These are phyloP conservation scores for Camponotus vicinus DNA, from an alignment of 1,140 invertebrate species.

Conservation along the genomic window DNA sequence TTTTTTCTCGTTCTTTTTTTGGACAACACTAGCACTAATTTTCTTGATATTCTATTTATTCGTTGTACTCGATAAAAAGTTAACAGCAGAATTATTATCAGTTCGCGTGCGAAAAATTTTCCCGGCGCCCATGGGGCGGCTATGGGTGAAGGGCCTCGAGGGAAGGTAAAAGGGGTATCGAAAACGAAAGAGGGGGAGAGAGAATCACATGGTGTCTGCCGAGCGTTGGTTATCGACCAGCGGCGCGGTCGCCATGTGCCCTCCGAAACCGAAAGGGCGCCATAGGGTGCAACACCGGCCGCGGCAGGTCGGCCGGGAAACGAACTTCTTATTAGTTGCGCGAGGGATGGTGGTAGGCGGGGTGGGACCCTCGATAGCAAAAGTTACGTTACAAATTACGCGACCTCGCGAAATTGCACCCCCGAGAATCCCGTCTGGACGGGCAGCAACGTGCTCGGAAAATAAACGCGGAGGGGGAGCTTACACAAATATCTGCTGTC, in stretches of 20 bases:
- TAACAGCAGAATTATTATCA: not conserved
- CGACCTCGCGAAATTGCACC: slow-evolving; percentile 43
- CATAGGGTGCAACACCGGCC: not conserved
- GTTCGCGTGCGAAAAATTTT: slow-evolving; percentile 21
- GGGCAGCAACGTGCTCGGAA: slow-evolving; percentile 44
- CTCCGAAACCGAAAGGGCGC: slow-evolving; percentile 20
- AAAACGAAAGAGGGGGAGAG: slow-evolving; percentile 1
- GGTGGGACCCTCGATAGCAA: slow-evolving; percentile 8
- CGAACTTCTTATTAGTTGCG: slow-evolving; percentile 50
- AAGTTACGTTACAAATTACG: slow-evolving; percentile 57
- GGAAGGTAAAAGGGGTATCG: slow-evolving; percentile 24
- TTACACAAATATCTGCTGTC: slow-evolving; percentile 31
- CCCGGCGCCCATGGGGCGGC: slow-evolving; percentile 20
- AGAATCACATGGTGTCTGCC: slow-evolving; percentile 64
- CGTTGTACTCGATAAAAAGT: not conserved
- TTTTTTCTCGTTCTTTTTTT: not conserved
- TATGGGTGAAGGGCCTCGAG: slow-evolving; percentile 16
- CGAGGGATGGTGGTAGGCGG: too few species aligned
- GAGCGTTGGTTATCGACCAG: slow-evolving; percentile 65
- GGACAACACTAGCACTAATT: not conserved
- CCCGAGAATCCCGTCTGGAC: slow-evolving; percentile 27
- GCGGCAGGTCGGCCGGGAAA: not conserved
- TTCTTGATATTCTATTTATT: not conserved
- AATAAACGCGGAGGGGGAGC: slow-evolving; percentile 36
- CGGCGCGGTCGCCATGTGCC: slow-evolving; percentile 54